These are phyloP conservation scores for Neoniphon sammara DNA, from an alignment of 2,797 vertebrate genomes.

Conservation along the genomic window DNA sequence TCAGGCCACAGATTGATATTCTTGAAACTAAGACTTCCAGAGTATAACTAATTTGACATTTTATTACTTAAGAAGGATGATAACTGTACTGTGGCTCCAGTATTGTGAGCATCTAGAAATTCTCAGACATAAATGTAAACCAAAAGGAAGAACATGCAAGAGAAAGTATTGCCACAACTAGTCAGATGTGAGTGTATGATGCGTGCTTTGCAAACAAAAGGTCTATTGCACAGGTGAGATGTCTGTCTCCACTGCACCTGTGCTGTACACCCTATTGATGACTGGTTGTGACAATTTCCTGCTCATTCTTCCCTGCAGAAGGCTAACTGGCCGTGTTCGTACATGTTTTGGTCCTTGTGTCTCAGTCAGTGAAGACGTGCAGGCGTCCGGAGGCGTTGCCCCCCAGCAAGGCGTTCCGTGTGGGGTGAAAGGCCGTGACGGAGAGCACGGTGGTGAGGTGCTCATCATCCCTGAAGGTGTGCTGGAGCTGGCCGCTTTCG, in stretches of 20 bases:
- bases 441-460: conserved; percentile 84
- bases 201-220: too few relatives aligned
- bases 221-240: too few relatives aligned
- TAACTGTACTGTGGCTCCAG: too few relatives aligned
- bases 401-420: conserved; percentile 82
- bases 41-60: too few relatives aligned
- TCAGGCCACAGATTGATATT: too few relatives aligned
- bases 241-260: background rate
- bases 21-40: too few relatives aligned
- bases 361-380: conserved; percentile 82
- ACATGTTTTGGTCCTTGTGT: background rate
- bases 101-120: too few relatives aligned
- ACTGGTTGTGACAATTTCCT: background rate
- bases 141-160: too few relatives aligned
- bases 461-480: conserved; percentile 76
- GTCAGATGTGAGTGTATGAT: too few relatives aligned
- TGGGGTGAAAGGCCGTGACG: conserved; percentile 86
- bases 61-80: too few relatives aligned
- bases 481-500: conserved; percentile 77
- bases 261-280: background rate
- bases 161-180: too few relatives aligned
- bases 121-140: too few relatives aligned
- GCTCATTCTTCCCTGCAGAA: background rate
- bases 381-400: conserved; percentile 87
- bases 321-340: background rate